phyloP scores from a whole-genome alignment of 2,888 invertebrate genomes.

The Eurytoma adleriae region DNA sequence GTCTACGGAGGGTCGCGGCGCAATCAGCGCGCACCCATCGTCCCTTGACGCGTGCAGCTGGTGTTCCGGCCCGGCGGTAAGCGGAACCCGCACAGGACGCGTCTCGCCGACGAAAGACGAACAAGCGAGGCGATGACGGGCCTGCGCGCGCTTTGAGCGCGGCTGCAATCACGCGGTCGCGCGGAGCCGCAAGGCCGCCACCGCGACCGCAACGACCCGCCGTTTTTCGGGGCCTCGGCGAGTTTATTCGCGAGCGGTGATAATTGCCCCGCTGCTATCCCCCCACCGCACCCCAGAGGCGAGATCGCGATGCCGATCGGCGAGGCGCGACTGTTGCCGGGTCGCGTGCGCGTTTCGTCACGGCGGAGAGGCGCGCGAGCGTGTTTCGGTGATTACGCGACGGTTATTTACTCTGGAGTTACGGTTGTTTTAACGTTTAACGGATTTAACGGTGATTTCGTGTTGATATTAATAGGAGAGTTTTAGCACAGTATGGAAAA shows the following conservation, averaged over 20 bases:
- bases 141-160: neutral
- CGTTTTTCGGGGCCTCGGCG: neutral
- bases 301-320: no score
- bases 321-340: no score
- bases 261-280: neutral
- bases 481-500: no score
- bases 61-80: neutral
- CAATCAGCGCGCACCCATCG: neutral
- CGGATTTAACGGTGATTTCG: no score
- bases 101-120: neutral
- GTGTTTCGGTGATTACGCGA: no score
- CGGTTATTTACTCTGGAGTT: no score
- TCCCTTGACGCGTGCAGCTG: neutral
- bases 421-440: no score
- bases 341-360: no score
- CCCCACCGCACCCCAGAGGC: no score
- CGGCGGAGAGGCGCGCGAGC: no score
- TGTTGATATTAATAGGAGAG: no score
- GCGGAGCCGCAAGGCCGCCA: neutral
- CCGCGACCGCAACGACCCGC: neutral
- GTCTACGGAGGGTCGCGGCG: neutral
- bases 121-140: slow-evolving; percentile 2
- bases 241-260: slow-evolving; percentile 2
- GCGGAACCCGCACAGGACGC: no score
- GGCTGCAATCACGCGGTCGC: slow-evolving; percentile 24